These are phyloP conservation scores for Anoncus sp. DNA, from an alignment of 2,888 invertebrate genomes.

Conservation along the genomic window DNA sequence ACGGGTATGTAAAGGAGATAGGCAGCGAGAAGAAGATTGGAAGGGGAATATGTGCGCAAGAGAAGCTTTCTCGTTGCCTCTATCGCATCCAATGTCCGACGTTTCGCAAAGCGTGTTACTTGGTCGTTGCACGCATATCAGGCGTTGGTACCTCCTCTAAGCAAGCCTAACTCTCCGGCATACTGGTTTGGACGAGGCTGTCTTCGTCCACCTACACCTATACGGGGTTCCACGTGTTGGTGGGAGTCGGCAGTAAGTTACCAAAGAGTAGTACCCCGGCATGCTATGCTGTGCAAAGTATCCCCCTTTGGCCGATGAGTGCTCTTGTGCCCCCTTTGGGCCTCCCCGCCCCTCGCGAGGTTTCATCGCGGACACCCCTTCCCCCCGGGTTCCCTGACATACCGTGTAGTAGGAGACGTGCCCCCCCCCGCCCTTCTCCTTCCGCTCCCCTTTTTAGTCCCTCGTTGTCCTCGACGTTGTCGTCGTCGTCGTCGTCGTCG, in stretches of 20 bases:
- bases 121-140: conserved; percentile 30
- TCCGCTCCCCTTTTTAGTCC: conserved; percentile 27
- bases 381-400: conserved; percentile 25
- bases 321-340: conserved; percentile 73
- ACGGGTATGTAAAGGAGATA: background rate
- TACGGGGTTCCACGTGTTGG: conserved; percentile 21
- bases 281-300: conserved; percentile 70
- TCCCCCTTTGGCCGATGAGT: conserved; percentile 78
- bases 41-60: background rate
- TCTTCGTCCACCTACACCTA: conserved; percentile 6
- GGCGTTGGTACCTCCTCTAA: conserved; percentile 24
- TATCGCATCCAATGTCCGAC: background rate
- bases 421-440: conserved; percentile 24
- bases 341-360: conserved; percentile 54
- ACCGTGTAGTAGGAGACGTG: conserved; percentile 16
- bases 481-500: conserved; percentile 40
- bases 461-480: conserved; percentile 51
- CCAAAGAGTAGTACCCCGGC: conserved; percentile 31
- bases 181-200: conserved; percentile 13
- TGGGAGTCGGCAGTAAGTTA: conserved; percentile 20
- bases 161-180: conserved; percentile 42
- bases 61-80: background rate
- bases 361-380: conserved; percentile 32
- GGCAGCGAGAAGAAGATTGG: background rate
- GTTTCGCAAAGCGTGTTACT: background rate